phyloP scores from a whole-genome alignment of 2,888 invertebrate genomes.

The Caenorhabditis sulstoni region DNA sequence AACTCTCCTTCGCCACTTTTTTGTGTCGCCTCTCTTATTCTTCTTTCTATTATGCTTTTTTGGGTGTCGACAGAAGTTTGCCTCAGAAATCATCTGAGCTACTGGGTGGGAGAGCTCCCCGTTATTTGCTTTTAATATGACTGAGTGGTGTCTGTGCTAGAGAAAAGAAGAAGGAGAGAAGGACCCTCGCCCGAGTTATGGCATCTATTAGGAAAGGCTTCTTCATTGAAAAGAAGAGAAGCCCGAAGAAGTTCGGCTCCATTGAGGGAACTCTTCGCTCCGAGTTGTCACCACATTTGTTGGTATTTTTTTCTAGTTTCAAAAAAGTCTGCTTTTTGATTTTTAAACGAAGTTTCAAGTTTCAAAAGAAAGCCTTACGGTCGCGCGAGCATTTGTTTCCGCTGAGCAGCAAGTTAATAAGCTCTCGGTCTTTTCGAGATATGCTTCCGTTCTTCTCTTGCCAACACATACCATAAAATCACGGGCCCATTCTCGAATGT shows the following conservation, averaged over 20 bases:
- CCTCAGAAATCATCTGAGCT: constrained; percentile 40
- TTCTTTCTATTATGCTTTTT: constrained; percentile 38
- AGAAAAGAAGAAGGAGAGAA: no score
- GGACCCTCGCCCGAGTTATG: constrained; percentile 5
- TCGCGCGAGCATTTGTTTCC: constrained; percentile 2
- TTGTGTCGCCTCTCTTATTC: constrained; percentile 32
- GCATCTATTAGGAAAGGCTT: constrained; percentile 7
- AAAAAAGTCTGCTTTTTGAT: no score
- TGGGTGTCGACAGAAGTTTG: constrained; percentile 10
- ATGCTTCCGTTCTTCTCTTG: not conserved
- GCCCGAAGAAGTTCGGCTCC: not conserved
- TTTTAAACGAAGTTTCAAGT: not conserved
- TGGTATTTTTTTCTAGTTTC: constrained; percentile 45
- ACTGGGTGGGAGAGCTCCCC: constrained; percentile 1
- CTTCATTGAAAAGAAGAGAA: not conserved
- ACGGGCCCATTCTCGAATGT: constrained; percentile 20
- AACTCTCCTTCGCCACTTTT: constrained; percentile 19
- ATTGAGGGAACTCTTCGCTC: not conserved
- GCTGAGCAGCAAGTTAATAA: constrained; percentile 17
- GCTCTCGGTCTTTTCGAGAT: not conserved
- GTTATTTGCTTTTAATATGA: constrained; percentile 44
- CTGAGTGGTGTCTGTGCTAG: constrained; percentile 3
- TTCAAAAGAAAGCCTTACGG: constrained; percentile 6
- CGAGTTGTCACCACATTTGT: constrained; percentile 3
- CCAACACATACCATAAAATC: constrained; percentile 30